These are phyloP conservation scores for Dysmachus trigonus DNA, from an alignment of 2,888 invertebrate species.

Conservation along the genomic window DNA sequence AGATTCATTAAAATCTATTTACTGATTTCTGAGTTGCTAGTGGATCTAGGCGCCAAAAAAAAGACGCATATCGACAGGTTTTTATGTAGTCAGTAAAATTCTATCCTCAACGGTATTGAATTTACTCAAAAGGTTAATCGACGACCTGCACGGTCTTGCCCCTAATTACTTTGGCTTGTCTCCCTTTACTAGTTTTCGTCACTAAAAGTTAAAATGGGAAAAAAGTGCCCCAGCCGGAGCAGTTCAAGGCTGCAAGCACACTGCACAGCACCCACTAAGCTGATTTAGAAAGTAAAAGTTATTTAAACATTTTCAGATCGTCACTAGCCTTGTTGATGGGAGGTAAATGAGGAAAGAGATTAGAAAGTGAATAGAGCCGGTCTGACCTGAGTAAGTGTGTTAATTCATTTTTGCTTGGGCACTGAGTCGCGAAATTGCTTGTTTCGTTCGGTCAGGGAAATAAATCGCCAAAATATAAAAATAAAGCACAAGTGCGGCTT, in stretches of 20 bases:
- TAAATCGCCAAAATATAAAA: not conserved
- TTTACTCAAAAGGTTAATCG: not conserved
- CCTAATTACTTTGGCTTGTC: not conserved
- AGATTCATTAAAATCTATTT: not conserved
- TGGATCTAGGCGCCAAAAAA: not conserved
- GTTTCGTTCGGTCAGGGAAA: not conserved
- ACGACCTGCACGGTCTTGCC: not conserved
- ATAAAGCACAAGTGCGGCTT: not conserved
- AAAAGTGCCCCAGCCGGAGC: not conserved
- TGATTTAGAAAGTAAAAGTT: not conserved
- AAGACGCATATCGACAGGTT: too few species aligned
- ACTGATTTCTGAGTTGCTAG: not conserved
- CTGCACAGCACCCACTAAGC: not conserved
- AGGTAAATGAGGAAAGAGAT: not conserved
- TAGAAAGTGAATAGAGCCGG: conserved; percentile 4
- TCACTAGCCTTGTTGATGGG: not conserved
- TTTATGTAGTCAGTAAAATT: not conserved
- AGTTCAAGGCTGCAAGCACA: not conserved
- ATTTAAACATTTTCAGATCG: conserved; percentile 28
- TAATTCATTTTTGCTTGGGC: conserved; percentile 13
- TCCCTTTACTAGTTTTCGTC: not conserved
- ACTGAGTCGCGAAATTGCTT: not conserved
- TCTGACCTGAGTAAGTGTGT: conserved; percentile 14
- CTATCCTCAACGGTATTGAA: not conserved
- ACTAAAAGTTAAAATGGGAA: not conserved